Conservation (phyloP, 2,888 invertebrate species). For the Acanthoscelides obtectus region DNA sequence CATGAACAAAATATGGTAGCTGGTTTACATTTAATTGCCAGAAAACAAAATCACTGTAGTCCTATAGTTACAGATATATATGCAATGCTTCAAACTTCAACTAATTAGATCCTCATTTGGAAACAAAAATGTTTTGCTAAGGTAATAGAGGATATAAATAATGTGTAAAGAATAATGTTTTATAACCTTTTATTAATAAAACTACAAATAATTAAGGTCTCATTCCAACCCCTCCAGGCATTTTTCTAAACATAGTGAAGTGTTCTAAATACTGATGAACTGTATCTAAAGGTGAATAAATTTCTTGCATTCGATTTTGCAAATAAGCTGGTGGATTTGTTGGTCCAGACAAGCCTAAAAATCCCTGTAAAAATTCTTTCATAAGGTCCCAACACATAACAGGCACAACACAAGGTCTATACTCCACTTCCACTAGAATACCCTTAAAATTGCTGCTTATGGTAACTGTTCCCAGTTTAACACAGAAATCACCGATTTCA, state of each 20-base stretch:
- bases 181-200: background rate
- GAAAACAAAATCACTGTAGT: too few species aligned
- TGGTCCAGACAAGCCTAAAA: constrained; percentile 73
- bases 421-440: constrained; percentile 89
- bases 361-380: constrained; percentile 86
- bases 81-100: too few species aligned
- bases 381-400: constrained; percentile 88
- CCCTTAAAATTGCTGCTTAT: constrained; percentile 93
- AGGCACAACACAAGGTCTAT: constrained; percentile 84
- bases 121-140: too few species aligned
- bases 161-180: background rate
- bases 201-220: constrained; percentile 20
- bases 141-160: too few species aligned
- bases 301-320: constrained; percentile 71
- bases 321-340: constrained; percentile 71
- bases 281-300: constrained; percentile 87
- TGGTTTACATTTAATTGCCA: too few species aligned
- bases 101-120: too few species aligned
- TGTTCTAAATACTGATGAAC: constrained; percentile 93
- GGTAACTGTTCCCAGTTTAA: constrained; percentile 89
- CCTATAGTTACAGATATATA: too few species aligned
- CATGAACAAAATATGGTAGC: too few species aligned
- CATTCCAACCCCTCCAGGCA: constrained; percentile 60
- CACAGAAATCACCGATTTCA: constrained; percentile 87
- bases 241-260: constrained; percentile 83